phyloP scores from a whole-genome alignment of 2,113 vertebrate species.

The Suricata suricatta region DNA sequence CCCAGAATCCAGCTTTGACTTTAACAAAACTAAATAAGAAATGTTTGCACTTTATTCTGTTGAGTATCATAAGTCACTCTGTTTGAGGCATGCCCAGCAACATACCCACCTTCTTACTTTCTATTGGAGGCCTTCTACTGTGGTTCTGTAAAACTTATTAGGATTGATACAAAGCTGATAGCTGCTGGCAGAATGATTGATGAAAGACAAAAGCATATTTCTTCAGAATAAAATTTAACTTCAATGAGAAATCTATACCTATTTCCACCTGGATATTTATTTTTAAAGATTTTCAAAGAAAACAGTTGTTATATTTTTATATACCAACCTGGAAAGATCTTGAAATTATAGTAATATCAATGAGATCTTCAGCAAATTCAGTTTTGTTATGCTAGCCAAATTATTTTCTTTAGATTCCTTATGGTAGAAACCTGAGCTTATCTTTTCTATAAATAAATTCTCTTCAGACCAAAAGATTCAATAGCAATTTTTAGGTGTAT shows the following conservation, averaged over 20 bases:
- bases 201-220: constrained; percentile 58
- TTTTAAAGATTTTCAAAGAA: constrained; percentile 43
- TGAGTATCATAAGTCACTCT: not conserved
- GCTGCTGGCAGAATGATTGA: constrained; percentile 63
- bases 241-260: constrained; percentile 26
- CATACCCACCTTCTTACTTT: not conserved
- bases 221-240: constrained; percentile 49
- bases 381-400: not conserved
- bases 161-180: constrained; percentile 64
- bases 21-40: constrained; percentile 39
- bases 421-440: not conserved
- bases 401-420: not conserved
- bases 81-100: constrained; percentile 26
- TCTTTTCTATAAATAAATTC: constrained; percentile 7
- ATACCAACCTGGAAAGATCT: not conserved
- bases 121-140: constrained; percentile 8
- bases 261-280: constrained; percentile 24
- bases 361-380: not conserved
- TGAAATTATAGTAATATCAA: not conserved
- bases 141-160: constrained; percentile 72
- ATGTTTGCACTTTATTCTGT: constrained; percentile 55
- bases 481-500: not conserved
- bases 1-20: not conserved
- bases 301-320: not conserved
- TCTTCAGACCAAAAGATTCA: not conserved